Evolutionary conservation across 2,113 vertebrate genomes (phyloP).

Genomic region (Ophthalmolycus amberensis): DNA sequence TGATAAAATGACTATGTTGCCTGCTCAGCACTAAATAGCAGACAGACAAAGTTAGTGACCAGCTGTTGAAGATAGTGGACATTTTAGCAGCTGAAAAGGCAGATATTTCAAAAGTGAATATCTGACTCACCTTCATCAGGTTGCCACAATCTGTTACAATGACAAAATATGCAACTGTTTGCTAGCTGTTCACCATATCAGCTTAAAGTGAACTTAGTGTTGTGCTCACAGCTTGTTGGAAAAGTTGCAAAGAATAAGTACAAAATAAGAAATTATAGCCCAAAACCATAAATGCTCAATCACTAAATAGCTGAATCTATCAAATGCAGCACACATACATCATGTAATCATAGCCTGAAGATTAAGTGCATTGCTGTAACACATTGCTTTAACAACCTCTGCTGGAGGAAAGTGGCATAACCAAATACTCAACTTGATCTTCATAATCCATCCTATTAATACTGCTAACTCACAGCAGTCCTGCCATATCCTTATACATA

Average conservation of each 20-base stretch:
- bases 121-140: background rate
- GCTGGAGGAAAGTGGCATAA: constrained; percentile 51
- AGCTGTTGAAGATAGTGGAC: background rate
- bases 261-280: background rate
- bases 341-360: constrained; percentile 18
- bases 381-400: constrained; percentile 56
- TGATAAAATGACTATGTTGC: background rate
- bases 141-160: background rate
- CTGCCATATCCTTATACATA: background rate
- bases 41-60: background rate
- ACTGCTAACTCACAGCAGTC: background rate
- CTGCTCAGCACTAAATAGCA: background rate
- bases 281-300: background rate
- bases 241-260: background rate
- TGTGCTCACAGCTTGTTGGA: background rate
- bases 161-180: background rate
- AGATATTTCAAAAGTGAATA: background rate
- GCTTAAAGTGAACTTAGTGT: background rate
- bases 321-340: background rate
- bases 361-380: background rate
- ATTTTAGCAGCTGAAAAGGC: background rate
- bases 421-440: background rate
- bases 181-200: background rate
- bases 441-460: background rate
- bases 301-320: background rate